phyloP scores from a whole-genome alignment of 2,888 invertebrate species.

The Mesoligia furuncula region DNA sequence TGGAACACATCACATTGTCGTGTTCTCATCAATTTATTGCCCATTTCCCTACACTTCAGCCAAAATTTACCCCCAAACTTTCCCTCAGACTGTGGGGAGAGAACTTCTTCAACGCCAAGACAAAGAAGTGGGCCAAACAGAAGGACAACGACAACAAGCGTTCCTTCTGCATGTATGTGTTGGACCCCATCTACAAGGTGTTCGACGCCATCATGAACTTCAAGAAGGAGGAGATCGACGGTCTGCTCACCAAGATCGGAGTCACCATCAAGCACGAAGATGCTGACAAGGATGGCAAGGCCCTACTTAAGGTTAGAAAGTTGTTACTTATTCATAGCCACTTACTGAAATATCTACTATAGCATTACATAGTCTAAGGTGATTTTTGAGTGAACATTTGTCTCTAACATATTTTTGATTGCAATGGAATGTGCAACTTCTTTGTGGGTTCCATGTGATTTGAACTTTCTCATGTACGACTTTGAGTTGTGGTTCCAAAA shows the following conservation, averaged over 20 bases:
- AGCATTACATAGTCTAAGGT: neutral
- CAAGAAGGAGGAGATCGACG: slow-evolving; percentile 98
- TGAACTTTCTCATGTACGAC: neutral
- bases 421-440: neutral
- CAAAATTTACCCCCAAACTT: neutral
- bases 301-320: slow-evolving; percentile 94
- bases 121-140: slow-evolving; percentile 99
- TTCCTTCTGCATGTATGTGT: slow-evolving; percentile 99
- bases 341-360: neutral
- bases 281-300: slow-evolving; percentile 98
- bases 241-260: slow-evolving; percentile 96
- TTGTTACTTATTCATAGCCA: neutral
- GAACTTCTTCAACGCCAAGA: slow-evolving; percentile 99
- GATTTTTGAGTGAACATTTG: too few relatives aligned
- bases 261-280: slow-evolving; percentile 98
- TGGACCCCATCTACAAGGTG: slow-evolving; percentile 99
- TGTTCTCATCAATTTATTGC: neutral
- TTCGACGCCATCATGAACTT: slow-evolving; percentile 95
- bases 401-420: neutral
- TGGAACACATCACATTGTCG: neutral
- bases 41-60: neutral
- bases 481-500: neutral
- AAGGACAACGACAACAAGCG: slow-evolving; percentile 98
- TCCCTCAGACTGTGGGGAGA: slow-evolving; percentile 97
- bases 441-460: too few relatives aligned